Evolutionary conservation across 2,797 vertebrate genomes (phyloP).

Genomic region (Pteronotus mesoamericanus): DNA sequence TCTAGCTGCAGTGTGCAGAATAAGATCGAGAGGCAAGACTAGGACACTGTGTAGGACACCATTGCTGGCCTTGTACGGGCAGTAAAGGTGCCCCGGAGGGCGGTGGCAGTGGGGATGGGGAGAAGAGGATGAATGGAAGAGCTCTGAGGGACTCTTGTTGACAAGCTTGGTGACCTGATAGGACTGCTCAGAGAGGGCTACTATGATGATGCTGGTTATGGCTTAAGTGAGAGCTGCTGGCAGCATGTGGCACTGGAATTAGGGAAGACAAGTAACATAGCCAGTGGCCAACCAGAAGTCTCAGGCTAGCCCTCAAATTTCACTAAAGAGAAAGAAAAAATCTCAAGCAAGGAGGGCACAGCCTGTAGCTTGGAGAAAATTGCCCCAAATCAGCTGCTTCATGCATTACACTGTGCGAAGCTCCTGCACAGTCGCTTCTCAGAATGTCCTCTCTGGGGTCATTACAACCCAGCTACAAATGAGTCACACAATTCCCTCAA

Average conservation of each 20-base stretch:
- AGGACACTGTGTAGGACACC: neutral
- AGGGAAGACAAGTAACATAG: neutral
- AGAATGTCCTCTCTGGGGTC: neutral
- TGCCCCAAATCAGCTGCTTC: neutral
- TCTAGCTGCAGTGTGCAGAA: neutral
- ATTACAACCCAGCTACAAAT: neutral
- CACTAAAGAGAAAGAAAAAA: neutral
- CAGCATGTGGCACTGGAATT: neutral
- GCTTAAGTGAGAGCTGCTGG: neutral
- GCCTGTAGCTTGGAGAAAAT: neutral
- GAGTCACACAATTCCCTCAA: neutral
- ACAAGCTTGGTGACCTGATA: neutral
- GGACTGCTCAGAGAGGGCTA: neutral
- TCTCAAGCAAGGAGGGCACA: neutral
- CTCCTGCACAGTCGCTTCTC: neutral
- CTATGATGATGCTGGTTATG: neutral
- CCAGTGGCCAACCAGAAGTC: neutral
- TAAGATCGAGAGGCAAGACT: neutral
- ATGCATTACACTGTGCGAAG: neutral
- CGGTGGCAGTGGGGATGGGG: neutral
- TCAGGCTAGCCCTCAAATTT: neutral
- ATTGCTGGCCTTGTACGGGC: neutral
- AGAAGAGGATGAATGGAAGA: neutral
- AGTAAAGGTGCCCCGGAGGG: neutral
- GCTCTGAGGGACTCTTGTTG: accelerated